A percentile compares a stretch with the other conserved stretches of the same genome.
phyloP scores from a whole-genome alignment of 35 echinoderm and acorn worm species.

The Lytechinus pictus region DNA sequence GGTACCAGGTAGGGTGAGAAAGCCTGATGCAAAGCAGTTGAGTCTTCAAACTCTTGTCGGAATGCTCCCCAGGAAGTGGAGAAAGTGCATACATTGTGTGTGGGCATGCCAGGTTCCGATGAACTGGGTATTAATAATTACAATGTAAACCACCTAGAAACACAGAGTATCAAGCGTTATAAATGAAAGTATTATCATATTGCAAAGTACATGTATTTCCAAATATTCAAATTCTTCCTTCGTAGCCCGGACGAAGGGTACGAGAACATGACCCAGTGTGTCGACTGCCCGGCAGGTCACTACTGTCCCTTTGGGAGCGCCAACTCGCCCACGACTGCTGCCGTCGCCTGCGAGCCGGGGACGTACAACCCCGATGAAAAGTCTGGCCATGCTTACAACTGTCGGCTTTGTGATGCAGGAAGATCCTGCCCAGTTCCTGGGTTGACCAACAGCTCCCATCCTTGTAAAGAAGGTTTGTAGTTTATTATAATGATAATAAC shows the following conservation, averaged over 20 bases:
- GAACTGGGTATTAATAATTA: no score
- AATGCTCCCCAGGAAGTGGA: no score
- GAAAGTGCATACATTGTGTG: no score
- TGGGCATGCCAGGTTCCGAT: no score
- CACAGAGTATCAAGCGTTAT: no score
- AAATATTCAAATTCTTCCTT: not conserved
- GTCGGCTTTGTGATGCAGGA: conserved; percentile 85
- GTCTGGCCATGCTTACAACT: conserved; percentile 91
- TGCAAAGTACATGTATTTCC: no score
- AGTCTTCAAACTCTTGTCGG: no score
- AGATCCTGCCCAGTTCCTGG: conserved; percentile 86
- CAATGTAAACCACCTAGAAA: no score
- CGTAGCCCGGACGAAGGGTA: conserved; percentile 66
- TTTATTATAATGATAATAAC: not conserved
- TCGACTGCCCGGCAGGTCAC: conserved; percentile 73
- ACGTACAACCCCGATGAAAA: conserved; percentile 93
- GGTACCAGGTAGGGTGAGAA: no score
- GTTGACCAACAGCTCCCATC: conserved; percentile 85
- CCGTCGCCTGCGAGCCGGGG: conserved; percentile 76
- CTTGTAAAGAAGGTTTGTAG: conserved; percentile 93
- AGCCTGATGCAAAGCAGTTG: no score
- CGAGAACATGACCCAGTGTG: conserved; percentile 78
- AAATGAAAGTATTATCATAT: no score
- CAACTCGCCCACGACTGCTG: conserved; percentile 53
- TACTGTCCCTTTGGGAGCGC: conserved; percentile 93